Conservation (phyloP, 2,888 invertebrate species). For the Xanthorhoe spadicearia region DNA sequence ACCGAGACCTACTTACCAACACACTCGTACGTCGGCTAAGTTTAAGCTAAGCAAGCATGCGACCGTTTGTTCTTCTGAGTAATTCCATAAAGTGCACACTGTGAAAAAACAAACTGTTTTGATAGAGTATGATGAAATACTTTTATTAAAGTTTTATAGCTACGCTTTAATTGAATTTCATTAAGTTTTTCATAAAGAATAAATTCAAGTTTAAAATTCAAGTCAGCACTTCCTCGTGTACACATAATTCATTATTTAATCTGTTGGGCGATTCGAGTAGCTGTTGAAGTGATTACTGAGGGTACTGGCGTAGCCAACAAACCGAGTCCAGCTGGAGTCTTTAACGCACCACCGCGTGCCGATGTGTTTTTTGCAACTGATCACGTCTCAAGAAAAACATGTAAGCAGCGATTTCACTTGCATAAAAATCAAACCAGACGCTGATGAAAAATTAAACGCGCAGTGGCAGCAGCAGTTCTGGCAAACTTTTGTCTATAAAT, state of each 20-base stretch:
- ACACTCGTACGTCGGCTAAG: slow-evolving; percentile 8
- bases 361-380: slow-evolving; percentile 50
- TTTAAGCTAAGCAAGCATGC: slow-evolving; percentile 21
- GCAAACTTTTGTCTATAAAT: slow-evolving; percentile 51
- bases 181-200: not conserved
- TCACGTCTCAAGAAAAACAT: slow-evolving; percentile 26
- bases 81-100: slow-evolving; percentile 37
- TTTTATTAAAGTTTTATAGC: slow-evolving; percentile 11
- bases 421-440: slow-evolving; percentile 48
- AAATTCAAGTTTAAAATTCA: slow-evolving; percentile 17
- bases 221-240: slow-evolving; percentile 11
- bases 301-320: slow-evolving; percentile 35
- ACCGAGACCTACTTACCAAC: slow-evolving; percentile 8
- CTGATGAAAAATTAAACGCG: slow-evolving; percentile 28
- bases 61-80: slow-evolving; percentile 22
- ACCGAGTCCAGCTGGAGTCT: slow-evolving; percentile 52
- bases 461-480: slow-evolving; percentile 34
- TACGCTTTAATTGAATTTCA: slow-evolving; percentile 14
- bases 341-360: slow-evolving; percentile 66
- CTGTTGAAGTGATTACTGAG: slow-evolving; percentile 20
- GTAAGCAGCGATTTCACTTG: slow-evolving; percentile 50
- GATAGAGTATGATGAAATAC: slow-evolving; percentile 39
- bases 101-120: slow-evolving; percentile 32
- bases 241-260: slow-evolving; percentile 14
- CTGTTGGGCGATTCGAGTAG: slow-evolving; percentile 26